Evolutionary conservation across 1,140 invertebrate species (phyloP), one percentile per base, ranked within the genome.

Genomic region (Andricus grossulariae): DNA sequence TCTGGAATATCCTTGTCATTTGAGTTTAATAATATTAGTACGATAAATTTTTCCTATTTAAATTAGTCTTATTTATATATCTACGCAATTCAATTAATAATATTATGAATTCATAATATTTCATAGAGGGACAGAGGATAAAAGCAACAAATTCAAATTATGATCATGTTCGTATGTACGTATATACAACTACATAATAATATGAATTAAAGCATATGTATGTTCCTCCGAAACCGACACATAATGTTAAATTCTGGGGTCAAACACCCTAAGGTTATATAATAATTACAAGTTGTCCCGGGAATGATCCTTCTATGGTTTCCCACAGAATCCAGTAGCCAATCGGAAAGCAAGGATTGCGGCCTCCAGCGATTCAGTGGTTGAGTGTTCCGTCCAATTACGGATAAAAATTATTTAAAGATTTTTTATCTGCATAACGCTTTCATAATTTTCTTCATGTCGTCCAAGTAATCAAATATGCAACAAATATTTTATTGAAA

Each of bases 281-380:
- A 60, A 60, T 60, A 60, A 60, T 60, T 60, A 60, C 57, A 60
- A 60, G 57, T 60, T 60, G 57, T 60, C 57, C 21, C 57, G 57
- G 11, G 57, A 60, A 60, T 60, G 57, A 60, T 60, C 21, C 57
- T 60, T 60, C 57, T 60, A 32, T 32, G 57, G 57, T 60, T 60
- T 60, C 57, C 57, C 57, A 60, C 57, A 60, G 57, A 60, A 60
- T 60, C 21, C 13, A 60, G 57, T 21, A 60, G 57, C 57, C 57
- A 60, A 60, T 60, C 57, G 12, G 11, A 15, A 21, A 60, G 57
- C 32, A 32, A 15, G 32, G 57, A 32, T 60, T 32, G 16, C 57
- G 32, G 57, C 57, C 57, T 6, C 21, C 11, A 60, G 57, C 57
- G 32, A 66, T 66, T 66, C 25, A 66, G 57, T 66, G 32, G 57